phyloP scores from a whole-genome alignment of 2,113 vertebrate species.

The Malurus cyaneus region DNA sequence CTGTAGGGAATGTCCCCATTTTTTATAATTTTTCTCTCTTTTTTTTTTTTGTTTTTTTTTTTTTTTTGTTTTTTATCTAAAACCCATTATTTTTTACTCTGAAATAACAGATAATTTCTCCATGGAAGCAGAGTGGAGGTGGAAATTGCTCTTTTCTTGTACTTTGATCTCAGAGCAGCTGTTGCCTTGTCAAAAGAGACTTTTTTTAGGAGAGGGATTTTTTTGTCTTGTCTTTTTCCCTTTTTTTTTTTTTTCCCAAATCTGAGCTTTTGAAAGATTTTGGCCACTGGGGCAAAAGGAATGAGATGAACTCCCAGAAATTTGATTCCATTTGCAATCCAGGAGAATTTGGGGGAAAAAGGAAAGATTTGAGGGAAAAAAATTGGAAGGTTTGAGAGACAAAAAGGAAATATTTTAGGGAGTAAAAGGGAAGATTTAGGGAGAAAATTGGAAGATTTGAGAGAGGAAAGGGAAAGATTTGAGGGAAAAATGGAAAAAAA shows the following conservation, averaged over 20 bases:
- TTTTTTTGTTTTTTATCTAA: neutral
- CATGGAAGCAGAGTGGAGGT: neutral
- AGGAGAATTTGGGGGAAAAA: neutral
- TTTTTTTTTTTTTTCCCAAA: neutral
- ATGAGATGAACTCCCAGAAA: rapidly evolving
- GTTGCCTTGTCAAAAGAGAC: neutral
- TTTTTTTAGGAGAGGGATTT: neutral
- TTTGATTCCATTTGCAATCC: neutral
- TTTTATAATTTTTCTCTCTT: rapidly evolving
- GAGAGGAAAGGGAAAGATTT: rapidly evolving
- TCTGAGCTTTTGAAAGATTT: neutral
- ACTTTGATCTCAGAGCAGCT: neutral
- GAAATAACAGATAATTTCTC: neutral
- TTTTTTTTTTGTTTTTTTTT: too few relatives aligned
- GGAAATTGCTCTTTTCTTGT: neutral
- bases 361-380: neutral
- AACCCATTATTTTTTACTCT: neutral
- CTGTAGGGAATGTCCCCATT: rapidly evolving
- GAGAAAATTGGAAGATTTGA: neutral
- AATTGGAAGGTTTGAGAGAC: too few relatives aligned
- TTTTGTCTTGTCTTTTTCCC: too few relatives aligned
- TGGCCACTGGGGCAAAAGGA: rapidly evolving
- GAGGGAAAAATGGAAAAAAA: too few relatives aligned
- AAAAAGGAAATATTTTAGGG: too few relatives aligned
- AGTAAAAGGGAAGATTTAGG: neutral